These are phyloP conservation scores for Sclerurus mexicanus DNA, from an alignment of 2,113 vertebrate species.

Conservation along the genomic window DNA sequence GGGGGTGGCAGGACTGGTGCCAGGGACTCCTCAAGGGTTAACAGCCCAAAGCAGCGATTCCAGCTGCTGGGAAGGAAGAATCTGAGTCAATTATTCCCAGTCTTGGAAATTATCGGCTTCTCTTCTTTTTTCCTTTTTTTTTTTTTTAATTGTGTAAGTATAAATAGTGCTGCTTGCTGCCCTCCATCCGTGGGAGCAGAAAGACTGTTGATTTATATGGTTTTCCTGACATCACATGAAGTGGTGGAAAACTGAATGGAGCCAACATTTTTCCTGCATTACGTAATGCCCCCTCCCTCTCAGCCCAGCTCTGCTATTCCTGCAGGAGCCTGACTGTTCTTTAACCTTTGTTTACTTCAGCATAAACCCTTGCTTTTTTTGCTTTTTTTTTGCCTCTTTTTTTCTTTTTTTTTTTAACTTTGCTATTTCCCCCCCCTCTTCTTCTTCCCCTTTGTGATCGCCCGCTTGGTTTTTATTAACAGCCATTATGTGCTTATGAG, in stretches of 20 bases:
- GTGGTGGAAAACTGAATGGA: slow-evolving; percentile 67
- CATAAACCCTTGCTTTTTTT: slow-evolving; percentile 27
- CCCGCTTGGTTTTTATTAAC: background rate
- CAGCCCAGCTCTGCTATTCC: slow-evolving; percentile 64
- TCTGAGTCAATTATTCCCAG: slow-evolving; percentile 50
- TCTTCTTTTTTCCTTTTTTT: background rate
- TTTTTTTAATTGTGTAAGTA: slow-evolving; percentile 56
- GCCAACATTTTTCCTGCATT: slow-evolving; percentile 88
- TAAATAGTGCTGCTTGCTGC: slow-evolving; percentile 65
- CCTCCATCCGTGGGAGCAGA: slow-evolving; percentile 64
- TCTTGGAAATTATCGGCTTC: slow-evolving; percentile 56
- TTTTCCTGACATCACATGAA: slow-evolving; percentile 73
- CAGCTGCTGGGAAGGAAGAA: slow-evolving; percentile 4
- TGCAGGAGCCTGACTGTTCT: slow-evolving; percentile 76
- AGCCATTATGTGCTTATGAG: slow-evolving; percentile 51
- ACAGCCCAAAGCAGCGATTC: background rate
- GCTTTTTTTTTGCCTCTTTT: fast-evolving
- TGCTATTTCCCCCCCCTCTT: no score
- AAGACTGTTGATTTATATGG: slow-evolving; percentile 72
- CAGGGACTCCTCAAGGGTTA: slow-evolving; percentile 10
- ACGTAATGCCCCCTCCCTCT: slow-evolving; percentile 79
- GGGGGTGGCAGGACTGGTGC: background rate
- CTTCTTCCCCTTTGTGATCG: background rate
- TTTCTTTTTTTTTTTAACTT: background rate
- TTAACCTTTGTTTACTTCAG: slow-evolving; percentile 72